Evolutionary conservation across 2,797 vertebrate genomes (phyloP).

Genomic region (Acanthurus lineatus): DNA sequence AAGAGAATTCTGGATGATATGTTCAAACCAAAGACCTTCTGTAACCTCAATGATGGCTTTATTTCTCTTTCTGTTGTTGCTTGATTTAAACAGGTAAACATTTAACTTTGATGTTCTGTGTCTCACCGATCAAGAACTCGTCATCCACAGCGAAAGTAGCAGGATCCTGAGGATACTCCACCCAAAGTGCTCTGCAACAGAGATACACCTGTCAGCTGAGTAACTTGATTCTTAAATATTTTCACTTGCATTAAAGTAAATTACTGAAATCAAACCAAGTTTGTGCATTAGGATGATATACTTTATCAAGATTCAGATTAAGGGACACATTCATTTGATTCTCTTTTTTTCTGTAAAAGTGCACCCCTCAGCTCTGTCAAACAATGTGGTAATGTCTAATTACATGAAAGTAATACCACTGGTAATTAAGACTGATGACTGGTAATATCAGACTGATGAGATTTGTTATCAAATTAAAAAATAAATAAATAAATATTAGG

Average conservation of each 20-base stretch:
- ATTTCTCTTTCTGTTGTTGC: too few relatives aligned
- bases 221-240: not conserved
- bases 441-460: too few relatives aligned
- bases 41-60: too few relatives aligned
- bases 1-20: too few relatives aligned
- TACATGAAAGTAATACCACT: too few relatives aligned
- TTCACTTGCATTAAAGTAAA: not conserved
- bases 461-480: too few relatives aligned
- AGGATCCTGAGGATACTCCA: slow-evolving; percentile 86
- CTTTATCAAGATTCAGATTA: not conserved
- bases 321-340: not conserved
- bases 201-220: slow-evolving; percentile 20
- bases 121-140: slow-evolving; percentile 85
- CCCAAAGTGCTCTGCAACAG: slow-evolving; percentile 84
- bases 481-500: not conserved
- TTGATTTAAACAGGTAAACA: too few relatives aligned
- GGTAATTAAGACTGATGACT: too few relatives aligned
- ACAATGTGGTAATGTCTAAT: too few relatives aligned
- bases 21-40: too few relatives aligned
- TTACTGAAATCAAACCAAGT: not conserved
- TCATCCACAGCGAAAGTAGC: slow-evolving; percentile 86
- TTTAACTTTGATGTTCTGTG: not conserved
- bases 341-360: not conserved
- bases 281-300: not conserved
- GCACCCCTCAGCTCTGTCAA: too few relatives aligned